Conservation (phyloP, 23 tunicate species). For the Halocynthia aurantium region DNA sequence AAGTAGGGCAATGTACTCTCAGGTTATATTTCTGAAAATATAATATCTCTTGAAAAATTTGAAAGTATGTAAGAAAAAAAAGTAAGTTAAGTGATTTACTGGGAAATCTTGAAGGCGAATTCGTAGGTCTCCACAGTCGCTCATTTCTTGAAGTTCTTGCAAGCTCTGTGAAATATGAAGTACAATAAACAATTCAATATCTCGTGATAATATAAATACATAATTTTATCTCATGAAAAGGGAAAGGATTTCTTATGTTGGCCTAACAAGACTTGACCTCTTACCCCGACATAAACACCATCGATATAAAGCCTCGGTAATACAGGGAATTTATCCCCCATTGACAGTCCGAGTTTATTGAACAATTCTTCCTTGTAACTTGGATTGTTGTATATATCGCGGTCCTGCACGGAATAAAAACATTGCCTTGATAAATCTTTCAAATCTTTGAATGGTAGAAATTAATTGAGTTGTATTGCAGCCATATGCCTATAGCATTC, state of each 20-base stretch:
- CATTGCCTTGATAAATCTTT: neutral
- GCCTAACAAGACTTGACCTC: neutral
- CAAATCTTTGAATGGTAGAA: neutral
- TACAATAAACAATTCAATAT: neutral
- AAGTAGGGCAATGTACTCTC: constrained; percentile 59
- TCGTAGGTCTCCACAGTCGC: constrained; percentile 98
- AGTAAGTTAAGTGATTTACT: constrained; percentile 19
- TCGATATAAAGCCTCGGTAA: constrained; percentile 92
- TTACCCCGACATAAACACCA: constrained; percentile 89
- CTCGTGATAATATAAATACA: neutral
- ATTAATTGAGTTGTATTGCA: neutral
- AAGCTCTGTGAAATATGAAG: constrained; percentile 46
- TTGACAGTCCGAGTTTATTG: constrained; percentile 58
- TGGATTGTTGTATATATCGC: constrained; percentile 58
- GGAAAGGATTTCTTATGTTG: neutral
- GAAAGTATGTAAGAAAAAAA: neutral
- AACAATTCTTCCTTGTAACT: constrained; percentile 86
- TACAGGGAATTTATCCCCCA: constrained; percentile 55
- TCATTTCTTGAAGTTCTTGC: constrained; percentile 80
- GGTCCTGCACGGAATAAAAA: constrained; percentile 44
- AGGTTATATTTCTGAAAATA: constrained; percentile 68
- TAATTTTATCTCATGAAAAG: neutral
- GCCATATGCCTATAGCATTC: neutral
- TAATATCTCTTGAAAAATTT: neutral
- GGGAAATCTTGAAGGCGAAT: constrained; percentile 89